A percentile compares a stretch with the other conserved stretches of the same genome.
phyloP scores from a whole-genome alignment of 2,797 vertebrate species.

The Myotis myotis region DNA sequence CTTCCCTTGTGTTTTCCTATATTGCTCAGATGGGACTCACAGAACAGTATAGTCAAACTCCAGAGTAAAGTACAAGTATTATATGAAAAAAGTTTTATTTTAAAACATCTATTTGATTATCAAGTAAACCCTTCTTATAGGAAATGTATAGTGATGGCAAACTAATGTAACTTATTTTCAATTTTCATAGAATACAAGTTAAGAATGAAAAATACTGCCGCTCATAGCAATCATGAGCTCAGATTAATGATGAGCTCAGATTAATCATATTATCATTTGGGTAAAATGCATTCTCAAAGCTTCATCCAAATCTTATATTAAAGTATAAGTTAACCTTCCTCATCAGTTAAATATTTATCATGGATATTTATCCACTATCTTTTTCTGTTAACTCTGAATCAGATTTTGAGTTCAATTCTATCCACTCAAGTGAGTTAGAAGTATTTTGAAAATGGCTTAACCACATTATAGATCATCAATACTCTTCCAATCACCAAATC shows the following conservation, averaged over 20 bases:
- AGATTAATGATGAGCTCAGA: neutral
- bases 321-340: neutral
- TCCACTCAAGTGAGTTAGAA: neutral
- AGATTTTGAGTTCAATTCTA: neutral
- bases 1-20: neutral
- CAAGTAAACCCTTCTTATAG: neutral
- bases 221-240: neutral
- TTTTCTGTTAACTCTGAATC: conserved; percentile 6
- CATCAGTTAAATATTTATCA: neutral
- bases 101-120: neutral
- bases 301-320: neutral
- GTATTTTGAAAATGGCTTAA: neutral
- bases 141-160: neutral
- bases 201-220: neutral
- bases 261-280: neutral
- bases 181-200: neutral
- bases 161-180: conserved; percentile 28
- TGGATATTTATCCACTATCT: neutral
- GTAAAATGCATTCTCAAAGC: neutral
- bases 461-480: neutral
- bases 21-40: neutral
- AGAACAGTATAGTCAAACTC: neutral
- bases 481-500: neutral
- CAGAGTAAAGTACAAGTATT: neutral
- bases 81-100: neutral